Evolutionary conservation across 1,140 invertebrate genomes (phyloP).

Genomic region (Drosophila kurseongensis): DNA sequence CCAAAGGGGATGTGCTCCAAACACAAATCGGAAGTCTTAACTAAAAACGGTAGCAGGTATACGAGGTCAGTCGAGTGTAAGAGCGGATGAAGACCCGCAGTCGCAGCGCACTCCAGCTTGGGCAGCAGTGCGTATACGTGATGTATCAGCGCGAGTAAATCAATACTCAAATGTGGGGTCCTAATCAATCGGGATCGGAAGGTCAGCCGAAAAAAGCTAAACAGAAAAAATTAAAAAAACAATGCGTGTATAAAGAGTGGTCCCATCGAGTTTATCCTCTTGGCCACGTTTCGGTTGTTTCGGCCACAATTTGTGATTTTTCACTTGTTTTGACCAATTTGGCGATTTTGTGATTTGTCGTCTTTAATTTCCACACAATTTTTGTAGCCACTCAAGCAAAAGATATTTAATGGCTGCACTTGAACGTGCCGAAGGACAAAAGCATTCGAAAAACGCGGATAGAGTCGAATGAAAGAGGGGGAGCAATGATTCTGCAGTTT

Average conservation of each 20-base stretch:
- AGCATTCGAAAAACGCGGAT: slow-evolving; percentile 19
- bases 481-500: slow-evolving; percentile 12
- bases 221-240: slow-evolving; percentile 15
- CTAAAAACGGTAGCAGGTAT: slow-evolving; percentile 61
- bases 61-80: slow-evolving; percentile 55
- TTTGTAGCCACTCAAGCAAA: slow-evolving; percentile 64
- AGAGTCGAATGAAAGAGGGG: neutral
- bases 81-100: slow-evolving; percentile 35
- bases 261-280: slow-evolving; percentile 34
- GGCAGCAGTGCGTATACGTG: slow-evolving; percentile 54
- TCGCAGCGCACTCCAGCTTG: slow-evolving; percentile 13
- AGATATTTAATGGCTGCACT: slow-evolving; percentile 78
- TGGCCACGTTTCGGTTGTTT: slow-evolving; percentile 57
- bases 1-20: slow-evolving; percentile 47
- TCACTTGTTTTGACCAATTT: slow-evolving; percentile 79
- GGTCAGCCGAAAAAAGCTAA: slow-evolving; percentile 25
- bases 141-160: slow-evolving; percentile 67
- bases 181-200: slow-evolving; percentile 44
- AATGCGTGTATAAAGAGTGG: slow-evolving; percentile 19
- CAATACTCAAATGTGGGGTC: slow-evolving; percentile 62
- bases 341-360: slow-evolving; percentile 67
- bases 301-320: slow-evolving; percentile 69
- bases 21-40: slow-evolving; percentile 72
- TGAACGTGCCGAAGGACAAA: slow-evolving; percentile 65
- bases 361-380: slow-evolving; percentile 69